Conservation (phyloP, 2,888 invertebrate genomes). For the Xestia c-nigrum region DNA sequence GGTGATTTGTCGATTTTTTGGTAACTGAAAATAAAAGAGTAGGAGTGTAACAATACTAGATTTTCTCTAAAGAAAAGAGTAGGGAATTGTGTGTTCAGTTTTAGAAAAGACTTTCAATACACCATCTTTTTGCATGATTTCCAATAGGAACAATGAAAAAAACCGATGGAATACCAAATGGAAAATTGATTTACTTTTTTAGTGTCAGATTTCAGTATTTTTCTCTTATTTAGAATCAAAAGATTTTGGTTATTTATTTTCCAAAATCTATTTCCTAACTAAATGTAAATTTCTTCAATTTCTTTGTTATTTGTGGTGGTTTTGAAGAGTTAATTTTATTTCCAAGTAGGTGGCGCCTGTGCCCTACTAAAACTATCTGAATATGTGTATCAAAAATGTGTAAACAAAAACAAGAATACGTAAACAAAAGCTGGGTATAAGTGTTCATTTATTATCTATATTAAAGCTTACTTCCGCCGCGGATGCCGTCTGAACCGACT, state of each 20-base stretch:
- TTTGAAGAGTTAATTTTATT: neutral
- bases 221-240: neutral
- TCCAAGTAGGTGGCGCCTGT: neutral
- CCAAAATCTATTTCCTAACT: neutral
- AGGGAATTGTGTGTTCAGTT: neutral
- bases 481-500: conserved; percentile 70
- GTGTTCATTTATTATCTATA: conserved; percentile 73
- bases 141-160: too few relatives aligned
- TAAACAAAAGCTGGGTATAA: conserved; percentile 73
- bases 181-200: neutral
- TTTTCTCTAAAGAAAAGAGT: neutral
- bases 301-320: neutral
- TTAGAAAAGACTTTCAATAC: neutral
- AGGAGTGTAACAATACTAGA: neutral
- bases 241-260: neutral
- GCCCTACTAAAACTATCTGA: neutral
- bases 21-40: conserved; percentile 8
- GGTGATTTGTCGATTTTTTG: conserved; percentile 46
- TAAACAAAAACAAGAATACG: conserved; percentile 33
- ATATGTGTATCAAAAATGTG: neutral
- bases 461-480: conserved; percentile 84
- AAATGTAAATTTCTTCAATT: neutral
- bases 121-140: neutral
- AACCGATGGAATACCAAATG: too few relatives aligned
- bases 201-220: neutral